Conservation (phyloP, 1,140 invertebrate species). For the Liolophura sinensis region DNA sequence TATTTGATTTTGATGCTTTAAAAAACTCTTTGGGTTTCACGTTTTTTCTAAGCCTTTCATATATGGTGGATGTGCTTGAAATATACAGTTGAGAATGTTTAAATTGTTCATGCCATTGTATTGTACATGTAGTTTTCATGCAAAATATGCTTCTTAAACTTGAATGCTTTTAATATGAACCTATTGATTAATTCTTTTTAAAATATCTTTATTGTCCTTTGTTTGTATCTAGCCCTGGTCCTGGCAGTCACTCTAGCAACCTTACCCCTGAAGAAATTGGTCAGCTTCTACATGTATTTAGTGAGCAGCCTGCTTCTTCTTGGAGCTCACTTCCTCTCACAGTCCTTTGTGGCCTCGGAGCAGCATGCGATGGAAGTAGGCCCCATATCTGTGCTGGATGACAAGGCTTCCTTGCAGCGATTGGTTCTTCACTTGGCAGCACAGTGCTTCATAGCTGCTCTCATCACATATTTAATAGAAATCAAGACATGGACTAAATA, state of each 20-base stretch:
- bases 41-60: no score
- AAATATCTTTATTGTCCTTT: slow-evolving; percentile 15
- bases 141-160: no score
- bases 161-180: no score
- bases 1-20: no score
- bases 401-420: slow-evolving; percentile 35
- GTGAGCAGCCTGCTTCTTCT: slow-evolving; percentile 58
- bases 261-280: slow-evolving; percentile 58
- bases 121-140: no score
- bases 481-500: slow-evolving; percentile 56
- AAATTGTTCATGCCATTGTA: no score
- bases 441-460: slow-evolving; percentile 58
- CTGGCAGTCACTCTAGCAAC: slow-evolving; percentile 62
- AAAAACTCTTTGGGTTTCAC: no score
- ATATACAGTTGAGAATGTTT: no score
- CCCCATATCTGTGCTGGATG: slow-evolving; percentile 37
- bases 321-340: slow-evolving; percentile 59
- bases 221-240: slow-evolving; percentile 62
- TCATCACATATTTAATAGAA: slow-evolving; percentile 60
- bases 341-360: slow-evolving; percentile 59
- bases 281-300: slow-evolving; percentile 63
- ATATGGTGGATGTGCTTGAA: no score
- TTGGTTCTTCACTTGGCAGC: slow-evolving; percentile 56
- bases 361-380: slow-evolving; percentile 32
- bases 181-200: no score